Evolutionary conservation across 2,113 vertebrate species (phyloP).

Genomic region (Pelecanus crispus): DNA sequence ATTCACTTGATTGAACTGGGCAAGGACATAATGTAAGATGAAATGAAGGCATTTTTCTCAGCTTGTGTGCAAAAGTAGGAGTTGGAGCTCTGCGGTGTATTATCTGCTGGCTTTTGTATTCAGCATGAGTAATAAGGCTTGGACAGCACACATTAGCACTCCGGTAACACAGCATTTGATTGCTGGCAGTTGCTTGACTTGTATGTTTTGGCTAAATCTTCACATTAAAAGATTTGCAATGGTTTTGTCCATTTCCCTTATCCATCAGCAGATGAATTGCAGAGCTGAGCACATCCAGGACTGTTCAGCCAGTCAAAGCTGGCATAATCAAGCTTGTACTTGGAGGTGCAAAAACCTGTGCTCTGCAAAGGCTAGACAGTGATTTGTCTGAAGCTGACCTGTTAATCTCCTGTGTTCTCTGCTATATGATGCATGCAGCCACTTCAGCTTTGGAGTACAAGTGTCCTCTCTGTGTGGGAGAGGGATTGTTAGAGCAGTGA

Average conservation of each 20-base stretch:
- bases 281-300: background rate
- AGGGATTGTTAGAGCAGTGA: background rate
- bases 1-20: background rate
- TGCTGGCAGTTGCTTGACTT: background rate
- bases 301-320: background rate
- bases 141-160: background rate
- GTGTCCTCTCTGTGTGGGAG: background rate
- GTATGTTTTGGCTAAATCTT: background rate
- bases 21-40: background rate
- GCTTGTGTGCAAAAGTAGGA: background rate
- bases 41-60: background rate
- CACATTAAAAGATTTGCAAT: background rate
- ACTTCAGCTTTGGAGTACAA: background rate
- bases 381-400: constrained; percentile 7
- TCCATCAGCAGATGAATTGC: background rate
- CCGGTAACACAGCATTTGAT: background rate
- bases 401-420: background rate
- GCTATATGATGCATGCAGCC: background rate
- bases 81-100: constrained; percentile 1
- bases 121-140: background rate
- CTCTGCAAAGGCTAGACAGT: background rate
- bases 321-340: background rate
- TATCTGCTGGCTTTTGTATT: constrained; percentile 43
- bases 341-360: constrained; percentile 7
- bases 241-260: background rate